Percentiles rank a stretch among this genome's conserved stretches.
Evolutionary conservation across 1,140 invertebrate genomes (phyloP).

Genomic region (Tetragonula clypearis): DNA sequence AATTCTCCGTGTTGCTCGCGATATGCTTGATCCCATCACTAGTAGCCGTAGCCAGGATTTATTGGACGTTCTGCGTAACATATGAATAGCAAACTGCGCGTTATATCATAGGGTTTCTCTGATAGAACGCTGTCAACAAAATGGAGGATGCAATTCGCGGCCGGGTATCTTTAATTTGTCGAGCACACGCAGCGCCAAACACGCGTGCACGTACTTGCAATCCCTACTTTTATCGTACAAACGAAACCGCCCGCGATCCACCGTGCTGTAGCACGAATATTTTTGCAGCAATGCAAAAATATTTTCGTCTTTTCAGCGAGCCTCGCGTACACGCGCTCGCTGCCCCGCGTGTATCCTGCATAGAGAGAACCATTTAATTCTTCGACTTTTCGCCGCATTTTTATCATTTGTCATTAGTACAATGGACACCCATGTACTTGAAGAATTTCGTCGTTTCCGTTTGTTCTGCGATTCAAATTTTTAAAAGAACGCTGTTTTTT

Average conservation of each 20-base stretch:
- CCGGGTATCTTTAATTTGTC: conserved; percentile 59
- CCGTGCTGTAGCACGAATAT: conserved; percentile 44
- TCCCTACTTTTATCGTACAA: conserved; percentile 31
- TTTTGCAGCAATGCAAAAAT: conserved; percentile 24
- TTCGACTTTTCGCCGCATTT: background rate
- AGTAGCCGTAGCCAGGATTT: background rate
- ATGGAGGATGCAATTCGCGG: conserved; percentile 20
- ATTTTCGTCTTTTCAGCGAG: conserved; percentile 7
- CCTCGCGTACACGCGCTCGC: background rate
- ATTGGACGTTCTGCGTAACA: background rate
- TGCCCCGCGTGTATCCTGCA: background rate
- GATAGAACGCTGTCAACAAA: conserved; percentile 21
- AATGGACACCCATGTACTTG: background rate
- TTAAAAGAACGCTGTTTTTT: background rate
- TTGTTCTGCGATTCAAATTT: background rate
- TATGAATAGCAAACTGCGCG: conserved; percentile 6
- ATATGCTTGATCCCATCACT: background rate
- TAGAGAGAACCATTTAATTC: background rate
- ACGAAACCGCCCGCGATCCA: conserved; percentile 39
- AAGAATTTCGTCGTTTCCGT: background rate
- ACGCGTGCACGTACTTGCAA: conserved; percentile 42
- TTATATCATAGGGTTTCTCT: background rate
- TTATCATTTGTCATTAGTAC: background rate
- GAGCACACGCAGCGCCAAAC: conserved; percentile 9
- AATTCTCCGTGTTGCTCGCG: background rate